Conservation (phyloP, 2,888 invertebrate genomes). For the Melolontha melolontha region DNA sequence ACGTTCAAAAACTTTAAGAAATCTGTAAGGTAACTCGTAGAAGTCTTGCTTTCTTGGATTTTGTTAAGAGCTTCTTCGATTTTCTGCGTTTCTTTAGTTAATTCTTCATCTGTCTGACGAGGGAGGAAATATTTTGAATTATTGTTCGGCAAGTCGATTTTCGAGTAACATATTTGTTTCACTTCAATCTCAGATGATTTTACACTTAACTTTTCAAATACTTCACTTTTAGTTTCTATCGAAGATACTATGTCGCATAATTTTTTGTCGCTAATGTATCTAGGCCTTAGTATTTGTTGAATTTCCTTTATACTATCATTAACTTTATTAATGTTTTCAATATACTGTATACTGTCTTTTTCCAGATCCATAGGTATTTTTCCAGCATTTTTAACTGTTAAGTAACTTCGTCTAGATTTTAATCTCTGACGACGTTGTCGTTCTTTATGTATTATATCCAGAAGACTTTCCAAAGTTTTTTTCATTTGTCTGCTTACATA, state of each 20-base stretch:
- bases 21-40: slow-evolving; percentile 25
- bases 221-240: not conserved
- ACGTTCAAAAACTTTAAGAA: slow-evolving; percentile 37
- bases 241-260: slow-evolving; percentile 26
- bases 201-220: not conserved
- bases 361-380: slow-evolving; percentile 32
- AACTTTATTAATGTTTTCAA: slow-evolving; percentile 47
- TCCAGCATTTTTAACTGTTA: slow-evolving; percentile 8
- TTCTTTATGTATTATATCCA: slow-evolving; percentile 51
- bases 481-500: slow-evolving; percentile 54
- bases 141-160: not conserved
- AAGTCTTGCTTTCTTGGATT: slow-evolving; percentile 17
- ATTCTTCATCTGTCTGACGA: slow-evolving; percentile 38
- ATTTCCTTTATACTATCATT: slow-evolving; percentile 48
- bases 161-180: slow-evolving; percentile 4
- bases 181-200: slow-evolving; percentile 20
- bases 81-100: slow-evolving; percentile 38
- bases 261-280: slow-evolving; percentile 29
- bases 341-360: slow-evolving; percentile 43
- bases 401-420: slow-evolving; percentile 10
- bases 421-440: slow-evolving; percentile 42
- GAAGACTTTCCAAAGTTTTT: slow-evolving; percentile 51
- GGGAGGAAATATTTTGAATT: slow-evolving; percentile 14
- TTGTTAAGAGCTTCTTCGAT: slow-evolving; percentile 40
- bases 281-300: slow-evolving; percentile 47